These are phyloP conservation scores for Aphidius ervi DNA, from an alignment of 1,140 invertebrate species.

Conservation along the genomic window DNA sequence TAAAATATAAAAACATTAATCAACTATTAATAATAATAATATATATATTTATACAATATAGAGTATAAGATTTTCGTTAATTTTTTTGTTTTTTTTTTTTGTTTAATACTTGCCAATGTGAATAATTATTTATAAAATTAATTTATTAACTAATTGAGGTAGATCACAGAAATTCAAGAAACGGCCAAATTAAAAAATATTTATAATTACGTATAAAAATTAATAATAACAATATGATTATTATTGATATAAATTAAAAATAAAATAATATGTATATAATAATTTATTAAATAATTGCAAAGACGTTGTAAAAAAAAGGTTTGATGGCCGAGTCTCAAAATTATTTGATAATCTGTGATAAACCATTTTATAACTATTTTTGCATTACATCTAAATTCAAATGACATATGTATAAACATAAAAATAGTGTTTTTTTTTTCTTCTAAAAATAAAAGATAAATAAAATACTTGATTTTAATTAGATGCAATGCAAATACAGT, in stretches of 20 bases:
- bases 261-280: conserved; percentile 15
- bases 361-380: conserved; percentile 22
- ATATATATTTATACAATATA: conserved; percentile 13
- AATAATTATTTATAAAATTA: conserved; percentile 6
- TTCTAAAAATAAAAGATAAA: not conserved
- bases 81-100: not conserved
- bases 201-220: not conserved
- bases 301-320: conserved; percentile 11
- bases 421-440: conserved; percentile 4
- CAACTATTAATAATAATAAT: conserved; percentile 24
- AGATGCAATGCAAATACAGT: conserved; percentile 28
- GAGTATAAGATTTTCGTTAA: conserved; percentile 12
- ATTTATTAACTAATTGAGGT: conserved; percentile 18
- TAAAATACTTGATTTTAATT: conserved; percentile 11
- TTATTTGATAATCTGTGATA: conserved; percentile 22
- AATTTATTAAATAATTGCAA: not conserved
- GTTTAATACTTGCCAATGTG: conserved; percentile 25
- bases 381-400: conserved; percentile 25
- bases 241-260: conserved; percentile 14
- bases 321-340: conserved; percentile 28
- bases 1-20: conserved; percentile 42
- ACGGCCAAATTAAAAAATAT: conserved; percentile 23
- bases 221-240: conserved; percentile 8
- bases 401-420: not conserved
- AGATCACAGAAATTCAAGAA: conserved; percentile 37